These are phyloP conservation scores for Hemithea aestivaria DNA, from an alignment of 2,888 invertebrate species.

Conservation along the genomic window DNA sequence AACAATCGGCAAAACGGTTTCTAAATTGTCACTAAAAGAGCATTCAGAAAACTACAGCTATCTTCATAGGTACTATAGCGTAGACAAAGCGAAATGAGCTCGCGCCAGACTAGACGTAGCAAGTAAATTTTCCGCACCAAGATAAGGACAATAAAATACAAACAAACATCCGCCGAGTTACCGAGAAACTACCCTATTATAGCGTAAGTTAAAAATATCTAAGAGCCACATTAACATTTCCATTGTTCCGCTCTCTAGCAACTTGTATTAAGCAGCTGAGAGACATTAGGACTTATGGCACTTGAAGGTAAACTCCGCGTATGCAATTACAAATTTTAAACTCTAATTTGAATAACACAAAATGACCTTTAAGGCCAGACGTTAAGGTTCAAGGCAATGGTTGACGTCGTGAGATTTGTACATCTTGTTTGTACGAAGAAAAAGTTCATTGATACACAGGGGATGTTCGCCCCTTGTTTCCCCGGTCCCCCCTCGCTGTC, in stretches of 20 bases:
- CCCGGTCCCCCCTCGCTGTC: slow-evolving; percentile 50
- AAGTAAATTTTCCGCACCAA: slow-evolving; percentile 11
- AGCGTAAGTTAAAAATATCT: slow-evolving; percentile 60
- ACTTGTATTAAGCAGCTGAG: slow-evolving; percentile 68
- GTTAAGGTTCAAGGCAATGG: slow-evolving; percentile 29
- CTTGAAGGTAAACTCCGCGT: slow-evolving; percentile 67
- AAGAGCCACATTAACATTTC: slow-evolving; percentile 63
- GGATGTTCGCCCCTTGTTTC: slow-evolving; percentile 55
- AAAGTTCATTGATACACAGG: slow-evolving; percentile 57
- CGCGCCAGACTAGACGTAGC: slow-evolving; percentile 1
- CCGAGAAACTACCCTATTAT: slow-evolving; percentile 38
- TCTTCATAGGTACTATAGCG: background rate
- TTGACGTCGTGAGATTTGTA: slow-evolving; percentile 4
- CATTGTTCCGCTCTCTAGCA: slow-evolving; percentile 65
- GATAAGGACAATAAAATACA: slow-evolving; percentile 15
- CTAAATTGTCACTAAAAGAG: background rate
- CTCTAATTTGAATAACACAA: slow-evolving; percentile 15
- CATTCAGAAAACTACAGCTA: background rate
- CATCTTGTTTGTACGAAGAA: slow-evolving; percentile 45
- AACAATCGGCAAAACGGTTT: background rate
- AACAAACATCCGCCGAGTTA: slow-evolving; percentile 28
- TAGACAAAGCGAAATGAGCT: slow-evolving; percentile 10
- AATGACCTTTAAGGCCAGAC: slow-evolving; percentile 15
- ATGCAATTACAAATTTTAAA: slow-evolving; percentile 52
- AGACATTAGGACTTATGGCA: slow-evolving; percentile 73